phyloP scores from a whole-genome alignment of 2,888 invertebrate species.

The Caenorhabditis uteleia region DNA sequence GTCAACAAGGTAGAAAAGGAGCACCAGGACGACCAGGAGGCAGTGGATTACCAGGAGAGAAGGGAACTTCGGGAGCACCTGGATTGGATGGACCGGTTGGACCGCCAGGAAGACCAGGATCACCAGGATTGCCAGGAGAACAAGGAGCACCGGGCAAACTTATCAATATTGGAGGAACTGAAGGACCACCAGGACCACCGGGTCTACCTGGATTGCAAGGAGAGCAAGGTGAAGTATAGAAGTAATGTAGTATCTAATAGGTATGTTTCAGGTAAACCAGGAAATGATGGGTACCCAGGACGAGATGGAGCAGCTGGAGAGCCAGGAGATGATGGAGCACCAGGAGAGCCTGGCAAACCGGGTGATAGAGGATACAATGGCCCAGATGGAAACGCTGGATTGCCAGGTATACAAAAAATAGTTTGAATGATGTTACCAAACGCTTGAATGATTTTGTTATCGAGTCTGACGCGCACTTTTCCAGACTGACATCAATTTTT shows the following conservation, averaged over 20 bases:
- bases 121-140: slow-evolving; percentile 38
- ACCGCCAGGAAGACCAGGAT: slow-evolving; percentile 33
- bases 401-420: slow-evolving; percentile 17
- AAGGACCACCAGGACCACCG: slow-evolving; percentile 45
- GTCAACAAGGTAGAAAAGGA: slow-evolving; percentile 51
- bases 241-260: background rate
- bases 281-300: slow-evolving; percentile 47
- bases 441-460: no score
- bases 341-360: slow-evolving; percentile 47
- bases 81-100: slow-evolving; percentile 36
- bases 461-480: no score
- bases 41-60: slow-evolving; percentile 48
- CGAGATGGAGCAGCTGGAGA: slow-evolving; percentile 49
- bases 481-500: slow-evolving; percentile 18
- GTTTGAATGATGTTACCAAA: background rate
- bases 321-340: slow-evolving; percentile 44
- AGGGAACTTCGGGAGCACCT: slow-evolving; percentile 30
- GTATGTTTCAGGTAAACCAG: slow-evolving; percentile 42
- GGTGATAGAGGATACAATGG: slow-evolving; percentile 40
- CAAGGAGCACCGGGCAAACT: slow-evolving; percentile 42
- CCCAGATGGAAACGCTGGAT: slow-evolving; percentile 43
- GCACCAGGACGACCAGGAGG: slow-evolving; percentile 46
- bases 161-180: slow-evolving; percentile 18
- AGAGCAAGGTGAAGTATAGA: slow-evolving; percentile 25
- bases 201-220: slow-evolving; percentile 51